A percentile compares a stretch with the other conserved stretches of the same genome.
phyloP scores from a whole-genome alignment of 2,797 vertebrate genomes.

The Glossophaga mutica region DNA sequence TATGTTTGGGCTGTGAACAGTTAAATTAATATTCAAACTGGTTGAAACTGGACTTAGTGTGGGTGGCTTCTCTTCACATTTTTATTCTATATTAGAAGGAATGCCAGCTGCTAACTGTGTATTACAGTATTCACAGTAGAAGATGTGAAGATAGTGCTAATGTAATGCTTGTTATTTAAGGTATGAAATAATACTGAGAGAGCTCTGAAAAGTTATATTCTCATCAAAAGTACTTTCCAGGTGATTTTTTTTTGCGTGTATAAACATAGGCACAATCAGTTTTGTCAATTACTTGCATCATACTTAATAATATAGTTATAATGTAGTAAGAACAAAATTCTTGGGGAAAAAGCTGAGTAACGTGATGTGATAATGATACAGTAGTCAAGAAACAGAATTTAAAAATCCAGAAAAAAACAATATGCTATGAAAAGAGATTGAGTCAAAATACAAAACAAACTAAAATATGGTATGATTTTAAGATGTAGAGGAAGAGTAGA shows the following conservation, averaged over 20 bases:
- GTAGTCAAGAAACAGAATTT: background rate
- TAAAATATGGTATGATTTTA: background rate
- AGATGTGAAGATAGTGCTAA: background rate
- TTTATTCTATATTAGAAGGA: background rate
- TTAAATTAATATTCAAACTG: background rate
- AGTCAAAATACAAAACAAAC: background rate
- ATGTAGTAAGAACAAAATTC: background rate
- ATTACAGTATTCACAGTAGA: background rate
- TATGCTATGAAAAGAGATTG: background rate
- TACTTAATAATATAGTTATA: background rate
- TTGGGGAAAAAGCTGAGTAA: background rate
- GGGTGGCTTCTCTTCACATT: background rate
- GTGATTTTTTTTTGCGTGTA: background rate
- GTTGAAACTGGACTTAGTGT: background rate
- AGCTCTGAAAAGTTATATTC: background rate
- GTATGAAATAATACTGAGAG: background rate
- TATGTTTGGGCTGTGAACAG: background rate
- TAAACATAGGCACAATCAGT: background rate
- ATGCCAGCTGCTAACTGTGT: background rate
- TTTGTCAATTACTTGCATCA: background rate
- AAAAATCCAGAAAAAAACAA: background rate
- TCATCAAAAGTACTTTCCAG: background rate
- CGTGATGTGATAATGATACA: background rate
- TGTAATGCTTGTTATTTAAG: background rate
- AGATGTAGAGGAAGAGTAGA: background rate